Percentiles rank a stretch among this genome's conserved stretches.
phyloP scores from a whole-genome alignment of 2,888 invertebrate genomes.

The Microplitis deprimator region DNA sequence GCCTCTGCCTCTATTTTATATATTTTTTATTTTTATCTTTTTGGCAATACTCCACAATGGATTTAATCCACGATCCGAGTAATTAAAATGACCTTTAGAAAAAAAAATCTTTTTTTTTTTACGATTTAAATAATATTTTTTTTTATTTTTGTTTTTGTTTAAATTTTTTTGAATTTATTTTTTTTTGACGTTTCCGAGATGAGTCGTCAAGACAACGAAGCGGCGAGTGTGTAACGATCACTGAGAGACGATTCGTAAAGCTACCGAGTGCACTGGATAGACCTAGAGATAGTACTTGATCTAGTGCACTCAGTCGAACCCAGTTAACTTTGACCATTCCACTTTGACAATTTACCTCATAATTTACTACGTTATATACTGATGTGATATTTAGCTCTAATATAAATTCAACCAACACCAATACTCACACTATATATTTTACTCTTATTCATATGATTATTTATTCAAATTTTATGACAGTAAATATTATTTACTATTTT shows the following conservation, averaged over 20 bases:
- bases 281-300: conserved; percentile 32
- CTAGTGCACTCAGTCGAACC: conserved; percentile 35
- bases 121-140: background rate
- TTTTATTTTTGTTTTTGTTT: background rate
- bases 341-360: conserved; percentile 40
- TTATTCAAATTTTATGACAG: too few species aligned
- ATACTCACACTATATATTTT: background rate
- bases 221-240: conserved; percentile 36
- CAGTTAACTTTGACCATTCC: conserved; percentile 43
- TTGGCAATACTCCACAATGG: background rate
- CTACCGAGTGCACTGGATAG: conserved; percentile 28
- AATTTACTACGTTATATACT: conserved; percentile 27
- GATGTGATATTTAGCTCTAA: background rate
- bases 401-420: background rate
- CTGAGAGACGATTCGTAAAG: conserved; percentile 28
- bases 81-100: background rate
- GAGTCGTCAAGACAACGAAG: background rate
- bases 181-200: conserved; percentile 8
- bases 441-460: background rate
- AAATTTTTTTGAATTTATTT: background rate
- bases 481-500: too few species aligned
- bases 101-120: background rate
- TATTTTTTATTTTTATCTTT: background rate
- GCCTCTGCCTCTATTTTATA: background rate
- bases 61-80: background rate